Percentiles rank a stretch among this genome's conserved stretches.
Conservation (phyloP, 2,797 vertebrate species). For the Alca torda region DNA sequence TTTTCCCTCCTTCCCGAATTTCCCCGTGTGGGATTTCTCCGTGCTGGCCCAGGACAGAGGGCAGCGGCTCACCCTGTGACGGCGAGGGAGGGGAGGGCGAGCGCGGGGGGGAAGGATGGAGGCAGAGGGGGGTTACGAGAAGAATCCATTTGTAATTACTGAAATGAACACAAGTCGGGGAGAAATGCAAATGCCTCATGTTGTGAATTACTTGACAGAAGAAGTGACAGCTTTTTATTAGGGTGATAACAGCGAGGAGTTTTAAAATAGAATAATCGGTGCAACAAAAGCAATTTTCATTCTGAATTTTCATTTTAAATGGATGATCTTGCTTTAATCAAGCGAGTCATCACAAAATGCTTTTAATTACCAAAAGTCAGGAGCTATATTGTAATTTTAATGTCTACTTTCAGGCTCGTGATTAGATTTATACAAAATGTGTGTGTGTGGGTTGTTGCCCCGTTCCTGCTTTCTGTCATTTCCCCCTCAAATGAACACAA, state of each 20-base stretch:
- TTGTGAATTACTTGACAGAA: conserved; percentile 62
- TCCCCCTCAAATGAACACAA: not conserved
- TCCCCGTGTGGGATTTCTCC: rapidly evolving
- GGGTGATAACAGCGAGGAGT: conserved; percentile 58
- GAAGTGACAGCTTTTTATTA: conserved; percentile 74
- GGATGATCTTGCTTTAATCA: conserved; percentile 79
- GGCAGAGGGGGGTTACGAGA: not conserved
- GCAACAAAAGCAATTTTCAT: conserved; percentile 80
- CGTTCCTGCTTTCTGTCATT: not conserved
- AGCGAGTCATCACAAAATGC: conserved; percentile 71
- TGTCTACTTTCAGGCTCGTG: conserved; percentile 45
- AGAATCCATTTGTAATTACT: conserved; percentile 60
- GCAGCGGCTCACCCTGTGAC: not conserved
- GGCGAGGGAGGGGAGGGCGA: not conserved
- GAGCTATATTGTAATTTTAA: conserved; percentile 70
- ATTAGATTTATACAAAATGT: conserved; percentile 39
- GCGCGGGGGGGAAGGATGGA: not conserved
- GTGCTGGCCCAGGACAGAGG: not conserved
- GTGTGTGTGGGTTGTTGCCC: not conserved
- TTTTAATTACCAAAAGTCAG: conserved; percentile 78
- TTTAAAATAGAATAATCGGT: conserved; percentile 76
- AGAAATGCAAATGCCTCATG: conserved; percentile 51
- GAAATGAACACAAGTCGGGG: conserved; percentile 54
- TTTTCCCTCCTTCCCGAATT: not conserved
- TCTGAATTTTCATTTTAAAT: conserved; percentile 76